Evolutionary conservation across 2,888 invertebrate species (phyloP).

Genomic region (Iselma pallidipennis): DNA sequence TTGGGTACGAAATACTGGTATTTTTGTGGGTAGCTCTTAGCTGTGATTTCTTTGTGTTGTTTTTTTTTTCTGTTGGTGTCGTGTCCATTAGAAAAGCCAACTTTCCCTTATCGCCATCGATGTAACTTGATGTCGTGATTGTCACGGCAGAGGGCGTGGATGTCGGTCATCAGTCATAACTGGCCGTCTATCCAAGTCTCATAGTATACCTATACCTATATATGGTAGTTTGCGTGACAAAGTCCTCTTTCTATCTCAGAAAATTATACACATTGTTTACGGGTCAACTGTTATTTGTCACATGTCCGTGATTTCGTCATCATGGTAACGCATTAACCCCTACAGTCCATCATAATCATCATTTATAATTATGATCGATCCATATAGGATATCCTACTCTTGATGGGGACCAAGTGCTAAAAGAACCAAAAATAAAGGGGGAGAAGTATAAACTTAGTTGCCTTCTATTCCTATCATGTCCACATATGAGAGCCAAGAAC

Average conservation of each 20-base stretch:
- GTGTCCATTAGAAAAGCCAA: background rate
- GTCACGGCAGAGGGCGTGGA: conserved; percentile 55
- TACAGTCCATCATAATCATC: no score
- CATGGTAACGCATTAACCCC: conserved; percentile 40
- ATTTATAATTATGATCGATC: no score
- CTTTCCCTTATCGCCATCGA: conserved; percentile 23
- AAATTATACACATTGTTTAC: conserved; percentile 52
- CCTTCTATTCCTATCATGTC: conserved; percentile 20
- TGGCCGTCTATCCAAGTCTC: conserved; percentile 20
- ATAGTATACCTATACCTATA: no score
- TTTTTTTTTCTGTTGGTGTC: background rate
- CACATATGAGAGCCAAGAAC: conserved; percentile 13
- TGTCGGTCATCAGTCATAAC: conserved; percentile 55
- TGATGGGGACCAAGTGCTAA: no score
- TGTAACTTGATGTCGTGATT: conserved; percentile 44
- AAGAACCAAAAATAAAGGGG: no score
- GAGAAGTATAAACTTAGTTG: no score
- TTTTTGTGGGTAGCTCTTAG: no score
- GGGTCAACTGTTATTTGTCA: conserved; percentile 53
- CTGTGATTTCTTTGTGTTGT: no score
- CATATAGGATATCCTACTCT: no score
- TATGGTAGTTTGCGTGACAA: conserved; percentile 46
- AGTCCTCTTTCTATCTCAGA: conserved; percentile 42
- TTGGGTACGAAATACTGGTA: no score
- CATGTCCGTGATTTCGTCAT: conserved; percentile 45